Conservation (phyloP, 2,113 vertebrate species). For the Okapia johnstoni region DNA sequence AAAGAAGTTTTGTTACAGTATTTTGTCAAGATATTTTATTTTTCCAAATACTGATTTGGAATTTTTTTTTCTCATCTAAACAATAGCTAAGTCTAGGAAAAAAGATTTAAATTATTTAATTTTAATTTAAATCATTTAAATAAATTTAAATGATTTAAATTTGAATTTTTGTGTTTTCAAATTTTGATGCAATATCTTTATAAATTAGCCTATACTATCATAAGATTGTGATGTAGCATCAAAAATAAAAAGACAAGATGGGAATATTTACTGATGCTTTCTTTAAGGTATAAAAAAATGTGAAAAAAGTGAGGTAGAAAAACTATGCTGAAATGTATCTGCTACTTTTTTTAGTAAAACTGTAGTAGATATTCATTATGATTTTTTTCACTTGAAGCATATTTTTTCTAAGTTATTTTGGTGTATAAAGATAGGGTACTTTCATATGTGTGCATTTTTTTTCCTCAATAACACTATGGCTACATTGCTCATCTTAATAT, state of each 20-base stretch:
- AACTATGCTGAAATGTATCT: slow-evolving; percentile 29
- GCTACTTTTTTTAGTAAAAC: slow-evolving; percentile 35
- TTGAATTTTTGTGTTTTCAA: slow-evolving; percentile 68
- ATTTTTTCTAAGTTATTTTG: slow-evolving; percentile 34
- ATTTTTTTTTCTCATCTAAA: background rate
- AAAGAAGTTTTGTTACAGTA: background rate
- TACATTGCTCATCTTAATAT: slow-evolving; percentile 48
- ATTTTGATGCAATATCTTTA: slow-evolving; percentile 74
- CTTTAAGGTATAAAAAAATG: slow-evolving; percentile 73
- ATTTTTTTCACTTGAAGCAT: slow-evolving; percentile 41
- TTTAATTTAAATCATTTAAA: background rate
- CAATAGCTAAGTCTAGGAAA: background rate
- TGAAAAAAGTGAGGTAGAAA: slow-evolving; percentile 56
- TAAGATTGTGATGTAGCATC: slow-evolving; percentile 73
- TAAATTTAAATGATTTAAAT: background rate
- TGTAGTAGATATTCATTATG: background rate
- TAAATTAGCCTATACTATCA: slow-evolving; percentile 71
- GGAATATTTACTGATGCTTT: slow-evolving; percentile 73
- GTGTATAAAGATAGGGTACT: background rate
- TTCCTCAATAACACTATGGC: background rate
- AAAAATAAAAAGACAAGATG: slow-evolving; percentile 78
- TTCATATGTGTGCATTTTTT: slow-evolving; percentile 13
- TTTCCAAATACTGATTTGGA: background rate
- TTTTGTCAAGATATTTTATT: background rate
- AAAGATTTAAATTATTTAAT: background rate